phyloP scores from a whole-genome alignment of 2,797 vertebrate genomes.

The Percopsis omiscomaycus region DNA sequence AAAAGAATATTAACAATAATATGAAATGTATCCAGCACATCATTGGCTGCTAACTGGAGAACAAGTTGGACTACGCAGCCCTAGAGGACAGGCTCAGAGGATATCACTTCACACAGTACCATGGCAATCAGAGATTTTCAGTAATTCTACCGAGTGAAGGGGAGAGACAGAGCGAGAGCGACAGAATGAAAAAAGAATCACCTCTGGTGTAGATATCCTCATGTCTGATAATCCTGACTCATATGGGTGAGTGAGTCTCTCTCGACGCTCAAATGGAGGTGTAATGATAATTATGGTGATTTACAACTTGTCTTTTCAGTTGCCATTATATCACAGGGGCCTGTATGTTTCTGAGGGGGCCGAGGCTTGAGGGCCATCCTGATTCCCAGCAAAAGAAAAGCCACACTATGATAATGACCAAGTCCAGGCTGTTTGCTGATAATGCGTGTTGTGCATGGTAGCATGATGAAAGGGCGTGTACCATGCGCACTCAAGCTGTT shows the following conservation, averaged over 20 bases:
- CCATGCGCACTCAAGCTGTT: constrained; percentile 35
- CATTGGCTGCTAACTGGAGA: background rate
- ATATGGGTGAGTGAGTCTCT: constrained; percentile 51
- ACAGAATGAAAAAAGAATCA: constrained; percentile 23
- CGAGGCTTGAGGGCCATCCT: constrained; percentile 24
- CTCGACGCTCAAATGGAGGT: constrained; percentile 46
- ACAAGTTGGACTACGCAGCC: constrained; percentile 11
- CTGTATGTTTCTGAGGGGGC: constrained; percentile 16
- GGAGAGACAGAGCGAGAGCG: background rate
- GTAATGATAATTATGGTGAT: constrained; percentile 66
- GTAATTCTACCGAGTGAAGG: constrained; percentile 23
- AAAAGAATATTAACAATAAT: background rate
- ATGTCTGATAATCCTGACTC: constrained; percentile 50
- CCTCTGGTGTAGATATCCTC: constrained; percentile 55
- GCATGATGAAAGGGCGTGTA: constrained; percentile 27
- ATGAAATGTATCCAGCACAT: background rate
- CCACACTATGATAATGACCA: constrained; percentile 34
- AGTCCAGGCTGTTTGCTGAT: constrained; percentile 17
- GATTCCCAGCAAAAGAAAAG: constrained; percentile 21
- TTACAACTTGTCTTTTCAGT: constrained; percentile 63
- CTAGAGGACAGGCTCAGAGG: constrained; percentile 8
- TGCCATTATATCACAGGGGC: constrained; percentile 40
- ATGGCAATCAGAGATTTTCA: constrained; percentile 40
- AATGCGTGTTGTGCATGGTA: background rate
- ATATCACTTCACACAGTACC: constrained; percentile 16